phyloP scores from a whole-genome alignment of 2,888 invertebrate genomes.

The Drosophila acutilabella region DNA sequence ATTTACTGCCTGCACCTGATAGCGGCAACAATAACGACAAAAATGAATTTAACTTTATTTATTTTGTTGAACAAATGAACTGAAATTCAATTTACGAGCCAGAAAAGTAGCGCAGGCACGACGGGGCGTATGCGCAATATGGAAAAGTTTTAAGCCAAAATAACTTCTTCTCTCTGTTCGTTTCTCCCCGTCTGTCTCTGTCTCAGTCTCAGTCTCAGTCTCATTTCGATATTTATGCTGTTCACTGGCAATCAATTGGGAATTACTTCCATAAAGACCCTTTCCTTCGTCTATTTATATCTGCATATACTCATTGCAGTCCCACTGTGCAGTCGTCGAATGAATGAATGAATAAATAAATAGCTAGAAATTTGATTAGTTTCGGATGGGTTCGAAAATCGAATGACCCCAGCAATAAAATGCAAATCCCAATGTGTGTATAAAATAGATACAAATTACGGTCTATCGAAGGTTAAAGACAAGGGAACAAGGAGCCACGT shows the following conservation, averaged over 20 bases:
- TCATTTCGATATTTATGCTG: conserved; percentile 37
- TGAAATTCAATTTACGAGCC: conserved; percentile 52
- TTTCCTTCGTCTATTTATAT: conserved; percentile 12
- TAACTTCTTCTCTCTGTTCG: neutral
- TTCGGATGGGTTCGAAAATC: conserved; percentile 52
- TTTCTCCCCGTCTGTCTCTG: neutral
- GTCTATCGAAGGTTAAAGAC: conserved; percentile 17
- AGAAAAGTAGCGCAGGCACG: neutral
- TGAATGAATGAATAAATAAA: conserved; percentile 66
- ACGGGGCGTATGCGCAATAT: conserved; percentile 50
- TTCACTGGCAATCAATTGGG: conserved; percentile 62
- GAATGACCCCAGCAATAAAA: conserved; percentile 58
- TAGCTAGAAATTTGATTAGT: conserved; percentile 69
- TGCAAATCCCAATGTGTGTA: conserved; percentile 57
- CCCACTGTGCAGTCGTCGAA: conserved; percentile 36
- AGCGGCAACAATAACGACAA: conserved; percentile 11
- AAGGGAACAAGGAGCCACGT: neutral
- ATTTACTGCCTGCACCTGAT: conserved; percentile 38
- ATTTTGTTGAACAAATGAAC: conserved; percentile 49
- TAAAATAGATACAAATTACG: conserved; percentile 63
- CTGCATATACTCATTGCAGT: conserved; percentile 16
- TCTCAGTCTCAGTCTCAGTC: neutral
- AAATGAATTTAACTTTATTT: conserved; percentile 44
- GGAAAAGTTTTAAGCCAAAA: conserved; percentile 15
- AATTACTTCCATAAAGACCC: conserved; percentile 53